Base-by-base conservation (phyloP, 2,888 invertebrate species). In the Electrophaes corylata region DNA sequence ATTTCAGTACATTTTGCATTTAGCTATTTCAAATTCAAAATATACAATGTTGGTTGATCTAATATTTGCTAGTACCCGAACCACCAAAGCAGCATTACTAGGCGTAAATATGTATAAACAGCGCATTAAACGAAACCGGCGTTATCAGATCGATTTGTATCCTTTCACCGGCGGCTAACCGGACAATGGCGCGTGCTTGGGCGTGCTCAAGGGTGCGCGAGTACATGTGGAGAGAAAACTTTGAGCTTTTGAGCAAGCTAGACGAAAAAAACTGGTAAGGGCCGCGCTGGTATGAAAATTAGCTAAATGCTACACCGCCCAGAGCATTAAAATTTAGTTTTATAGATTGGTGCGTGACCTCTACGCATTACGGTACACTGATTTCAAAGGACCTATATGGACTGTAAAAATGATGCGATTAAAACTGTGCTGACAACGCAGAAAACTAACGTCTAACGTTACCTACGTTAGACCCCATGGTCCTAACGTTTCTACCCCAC, bases 161-260 rank as follows among this genome's bases (percentile, higher is more conserved):
- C 83, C 83, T 83, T 83, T 83, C 82, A 83, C 83, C 73, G 64
- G 59, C 83, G 71, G 64, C 61, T 56, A 60, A 65, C 72, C 66
- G 73, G 73, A 70, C 72, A 72, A 72, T 73, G 73, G 75, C 76
- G 76, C 76, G 75, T 76, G 79, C 74, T 62, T 67, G 71, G 70
- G 71, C 74, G 71, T 71, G 75, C 66, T 73, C 79, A 76, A 77
- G 79, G 81, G 78, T 78, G 79, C 72, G 68, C 68, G 64, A 53
- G 60, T 62, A 64, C 57, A 57, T 11, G 26, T 35, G 31, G 2
- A 19, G 43, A 48, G 18, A 62, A 49, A 64, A 62, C 41, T 26
- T 43, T 29, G 26, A 2, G 10, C 10, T 29, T 29, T 10, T 26
- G 6, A 26, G 26, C 10, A 29, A 10, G 10, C 1, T 29, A 10